phyloP scores from a whole-genome alignment of 2,113 vertebrate species.

The Echinops telfairi region DNA sequence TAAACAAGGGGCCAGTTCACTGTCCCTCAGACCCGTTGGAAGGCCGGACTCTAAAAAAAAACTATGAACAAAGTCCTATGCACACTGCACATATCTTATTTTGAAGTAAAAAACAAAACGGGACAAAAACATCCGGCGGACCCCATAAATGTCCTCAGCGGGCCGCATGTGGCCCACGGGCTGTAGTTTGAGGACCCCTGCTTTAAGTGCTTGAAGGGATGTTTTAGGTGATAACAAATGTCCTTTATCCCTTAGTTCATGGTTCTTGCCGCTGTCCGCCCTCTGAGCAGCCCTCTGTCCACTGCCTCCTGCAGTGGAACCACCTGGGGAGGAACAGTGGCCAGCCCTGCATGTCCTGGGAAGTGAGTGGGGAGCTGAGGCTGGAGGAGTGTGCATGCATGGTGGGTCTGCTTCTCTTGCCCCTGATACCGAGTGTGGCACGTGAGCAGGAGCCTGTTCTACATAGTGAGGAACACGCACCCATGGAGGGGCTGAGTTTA shows the following conservation, averaged over 20 bases:
- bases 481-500: too few species aligned
- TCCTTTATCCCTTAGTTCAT: conserved; percentile 2
- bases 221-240: conserved; percentile 52
- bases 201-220: conserved; percentile 13
- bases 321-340: background rate
- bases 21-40: too few species aligned
- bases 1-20: too few species aligned
- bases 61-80: too few species aligned
- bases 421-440: background rate
- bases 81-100: too few species aligned
- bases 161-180: too few species aligned
- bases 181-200: too few species aligned
- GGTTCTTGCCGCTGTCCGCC: conserved; percentile 15
- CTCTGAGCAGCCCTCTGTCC: background rate
- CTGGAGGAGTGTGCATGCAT: background rate
- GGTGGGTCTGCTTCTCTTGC: background rate
- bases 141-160: too few species aligned
- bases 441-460: background rate
- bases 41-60: too few species aligned
- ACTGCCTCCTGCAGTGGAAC: background rate
- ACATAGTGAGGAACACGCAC: too few species aligned
- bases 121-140: too few species aligned
- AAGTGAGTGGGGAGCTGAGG: background rate
- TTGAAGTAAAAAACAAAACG: too few species aligned
- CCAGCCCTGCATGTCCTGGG: background rate